Base-by-base conservation (phyloP, 2,797 vertebrate genomes). In the Cyclura pinguis region DNA sequence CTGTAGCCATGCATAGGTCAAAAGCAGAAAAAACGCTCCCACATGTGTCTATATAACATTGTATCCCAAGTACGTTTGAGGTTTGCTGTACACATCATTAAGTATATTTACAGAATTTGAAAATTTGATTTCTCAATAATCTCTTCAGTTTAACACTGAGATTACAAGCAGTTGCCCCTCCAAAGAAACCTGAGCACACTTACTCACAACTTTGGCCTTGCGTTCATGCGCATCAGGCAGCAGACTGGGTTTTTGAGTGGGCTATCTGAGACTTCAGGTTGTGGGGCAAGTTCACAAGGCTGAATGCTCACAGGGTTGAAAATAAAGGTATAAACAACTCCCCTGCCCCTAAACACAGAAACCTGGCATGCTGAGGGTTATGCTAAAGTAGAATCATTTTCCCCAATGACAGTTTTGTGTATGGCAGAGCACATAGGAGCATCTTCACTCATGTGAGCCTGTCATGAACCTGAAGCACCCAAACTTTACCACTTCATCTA, bases 1-100 rank as follows among this genome's bases (percentile, higher is more conserved):
- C n/a, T 29, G 62, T 76, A 87, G 89, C 24, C 42, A 55, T 83
- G 80, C 72, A 84, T 35, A 84, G 50, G 35, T 80, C 20, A 80
- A 91, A 77, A 78, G n/a, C 16, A 50, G 52, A 87, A 67, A 67
- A 35, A 29, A 85, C 20, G 64, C 12, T 42, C 59, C 38, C 14
- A 81, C 9, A 18, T 67, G 50, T 85, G 13, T 27, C 38, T 27
- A 20, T 64, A n/a, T 35, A 59, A 82, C 20, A 81, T 38, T 24
- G 73, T 32, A 72, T 72, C 35, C 8, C 42, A 55, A 52, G 42
- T 38, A 81, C n/a, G 29, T 78, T n/a, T 64, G 42, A 87, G 42
- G 13, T 55, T 10, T 73, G 24, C 47, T 67, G 7, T 57, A 38
- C 22, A 73, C 14, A 59, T 32, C 62, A 67, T 55, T 85, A 16